phyloP scores from a whole-genome alignment of 1,140 invertebrate species.

The Pygmarrhopalites habei region DNA sequence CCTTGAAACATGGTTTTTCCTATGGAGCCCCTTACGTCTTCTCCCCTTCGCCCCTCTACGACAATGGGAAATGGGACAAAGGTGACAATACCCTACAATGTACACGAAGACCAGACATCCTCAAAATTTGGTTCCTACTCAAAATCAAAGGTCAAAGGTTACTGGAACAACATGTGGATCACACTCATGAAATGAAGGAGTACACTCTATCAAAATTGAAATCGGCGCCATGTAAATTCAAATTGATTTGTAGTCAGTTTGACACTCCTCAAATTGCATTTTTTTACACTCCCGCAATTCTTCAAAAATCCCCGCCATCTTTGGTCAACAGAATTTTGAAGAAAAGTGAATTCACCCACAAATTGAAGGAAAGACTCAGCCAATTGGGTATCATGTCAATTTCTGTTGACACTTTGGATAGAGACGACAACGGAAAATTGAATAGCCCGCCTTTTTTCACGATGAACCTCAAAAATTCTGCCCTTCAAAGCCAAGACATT shows the following conservation, averaged over 20 bases:
- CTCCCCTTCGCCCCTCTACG: neutral
- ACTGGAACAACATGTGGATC: neutral
- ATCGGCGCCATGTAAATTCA: neutral
- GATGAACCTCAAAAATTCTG: slow-evolving; percentile 12
- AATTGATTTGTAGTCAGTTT: neutral
- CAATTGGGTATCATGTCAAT: neutral
- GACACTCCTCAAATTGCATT: neutral
- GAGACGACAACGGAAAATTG: too few relatives aligned
- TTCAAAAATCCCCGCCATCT: neutral
- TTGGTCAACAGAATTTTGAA: neutral
- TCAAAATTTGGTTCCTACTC: slow-evolving; percentile 98
- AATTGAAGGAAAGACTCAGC: too few relatives aligned
- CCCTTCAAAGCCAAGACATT: neutral
- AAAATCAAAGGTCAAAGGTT: slow-evolving; percentile 59
- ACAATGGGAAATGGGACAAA: slow-evolving; percentile 6
- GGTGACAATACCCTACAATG: slow-evolving; percentile 91
- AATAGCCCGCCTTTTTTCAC: slow-evolving; percentile 11
- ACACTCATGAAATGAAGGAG: neutral
- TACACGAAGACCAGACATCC: slow-evolving; percentile 81
- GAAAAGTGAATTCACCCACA: too few relatives aligned
- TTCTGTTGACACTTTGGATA: neutral
- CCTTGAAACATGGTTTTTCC: slow-evolving; percentile 3
- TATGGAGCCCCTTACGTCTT: neutral
- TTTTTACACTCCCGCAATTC: too few relatives aligned
- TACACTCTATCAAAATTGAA: neutral